phyloP scores from a whole-genome alignment of 2,888 invertebrate genomes.

The Napeogenes sylphis region DNA sequence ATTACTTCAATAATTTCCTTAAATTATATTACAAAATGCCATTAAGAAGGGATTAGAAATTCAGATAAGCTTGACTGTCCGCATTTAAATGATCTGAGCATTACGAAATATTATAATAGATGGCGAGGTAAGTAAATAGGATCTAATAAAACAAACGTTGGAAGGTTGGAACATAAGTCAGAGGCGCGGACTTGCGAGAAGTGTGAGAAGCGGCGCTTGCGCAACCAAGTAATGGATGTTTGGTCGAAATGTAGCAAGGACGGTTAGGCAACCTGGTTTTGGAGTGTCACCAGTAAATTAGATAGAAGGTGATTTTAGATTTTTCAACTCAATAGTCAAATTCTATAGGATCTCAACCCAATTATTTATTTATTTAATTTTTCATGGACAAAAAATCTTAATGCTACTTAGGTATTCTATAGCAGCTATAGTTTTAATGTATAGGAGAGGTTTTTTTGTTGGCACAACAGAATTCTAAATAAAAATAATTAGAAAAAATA shows the following conservation, averaged over 20 bases:
- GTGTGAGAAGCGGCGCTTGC: conserved; percentile 40
- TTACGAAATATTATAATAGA: conserved; percentile 43
- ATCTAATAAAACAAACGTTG: conserved; percentile 42
- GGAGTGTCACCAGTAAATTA: conserved; percentile 10
- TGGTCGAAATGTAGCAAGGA: conserved; percentile 49
- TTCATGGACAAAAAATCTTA: no score
- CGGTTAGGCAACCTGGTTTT: conserved; percentile 37
- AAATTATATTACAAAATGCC: conserved; percentile 14
- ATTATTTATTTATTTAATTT: no score
- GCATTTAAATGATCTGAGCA: conserved; percentile 18
- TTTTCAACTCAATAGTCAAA: no score
- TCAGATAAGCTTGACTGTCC: conserved; percentile 5
- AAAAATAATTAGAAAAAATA: no score
- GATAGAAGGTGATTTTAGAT: not conserved
- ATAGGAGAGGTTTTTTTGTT: no score
- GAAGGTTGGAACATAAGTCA: conserved; percentile 14
- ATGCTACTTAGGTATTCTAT: no score
- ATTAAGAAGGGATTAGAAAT: conserved; percentile 23
- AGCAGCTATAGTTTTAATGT: no score
- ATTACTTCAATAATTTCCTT: no score
- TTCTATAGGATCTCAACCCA: no score
- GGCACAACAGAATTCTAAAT: no score
- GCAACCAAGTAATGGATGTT: conserved; percentile 33
- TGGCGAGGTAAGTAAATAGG: conserved; percentile 39
- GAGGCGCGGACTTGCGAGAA: conserved; percentile 38